Evolutionary conservation across 2,888 invertebrate genomes (phyloP), one percentile per base, ranked within the genome.

Genomic region (Cheilosia vulpina): DNA sequence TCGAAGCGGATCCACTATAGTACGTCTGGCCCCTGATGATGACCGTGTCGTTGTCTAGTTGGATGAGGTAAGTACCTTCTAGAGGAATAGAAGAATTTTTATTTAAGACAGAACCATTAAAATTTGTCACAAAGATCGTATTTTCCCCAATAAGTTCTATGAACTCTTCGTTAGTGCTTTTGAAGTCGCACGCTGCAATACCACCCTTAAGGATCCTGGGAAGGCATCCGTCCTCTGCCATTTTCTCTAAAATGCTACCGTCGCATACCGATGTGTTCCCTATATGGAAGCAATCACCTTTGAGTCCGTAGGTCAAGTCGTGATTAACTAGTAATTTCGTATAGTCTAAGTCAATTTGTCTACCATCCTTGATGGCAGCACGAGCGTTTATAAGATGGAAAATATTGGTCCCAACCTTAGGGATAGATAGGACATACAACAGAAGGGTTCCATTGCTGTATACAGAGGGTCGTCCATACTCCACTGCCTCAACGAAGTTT

Each of bases 21-120:
- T 45, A 45, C 17, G 17, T 4, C 15, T 45, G 17, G 7, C 7
- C 45, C 45, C 7, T 45, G 17, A 45, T 45, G n/a, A 7, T 45
- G 41, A 15, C 15, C 41, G 41, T 41, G 41, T n/a, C n/a, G n/a
- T n/a, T n/a, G n/a, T 38, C 38, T 5, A 38, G 38, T 38, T 38
- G 38, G 41, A 41, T 41, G 45, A 13, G 52, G 1, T 24, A 53
- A 3, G 52, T 24, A n/a, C 52, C 52, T 53, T 27, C 52, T 27
- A 53, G 15, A 27, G 52, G n/a, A 53, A 53, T 24, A 53, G 52
- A 53, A 15, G 27, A 24, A 27, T 53, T 53, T 53, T 53, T 53
- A 52, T 27, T 27, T 27, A 27, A 27, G 5, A 27, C 5, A 5
- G 27, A 5, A 5, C 27, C 27, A 5, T 5, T 27, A 31, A 31